phyloP scores from a whole-genome alignment of 2,888 invertebrate species.

The Lasius platythorax region DNA sequence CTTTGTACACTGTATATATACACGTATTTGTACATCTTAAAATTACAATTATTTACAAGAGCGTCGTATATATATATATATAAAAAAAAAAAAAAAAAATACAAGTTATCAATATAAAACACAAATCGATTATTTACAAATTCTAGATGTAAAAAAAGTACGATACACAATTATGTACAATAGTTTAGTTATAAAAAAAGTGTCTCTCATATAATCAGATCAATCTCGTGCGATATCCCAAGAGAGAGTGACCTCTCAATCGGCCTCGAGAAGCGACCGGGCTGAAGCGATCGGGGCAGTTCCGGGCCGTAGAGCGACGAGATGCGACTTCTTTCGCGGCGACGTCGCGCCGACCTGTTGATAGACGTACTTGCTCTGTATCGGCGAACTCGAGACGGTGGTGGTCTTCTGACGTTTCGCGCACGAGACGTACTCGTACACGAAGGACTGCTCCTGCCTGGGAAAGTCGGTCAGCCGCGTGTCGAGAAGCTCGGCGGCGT shows the following conservation, averaged over 20 bases:
- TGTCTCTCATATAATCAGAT: conserved; percentile 13
- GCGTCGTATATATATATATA: conserved; percentile 7
- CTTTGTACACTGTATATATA: conserved; percentile 70
- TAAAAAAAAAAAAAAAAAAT: conserved; percentile 4
- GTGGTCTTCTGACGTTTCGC: conserved; percentile 83
- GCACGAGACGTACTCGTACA: conserved; percentile 80
- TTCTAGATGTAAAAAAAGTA: conserved; percentile 69
- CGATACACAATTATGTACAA: conserved; percentile 76
- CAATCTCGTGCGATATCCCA: not conserved
- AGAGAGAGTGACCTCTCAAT: conserved; percentile 66
- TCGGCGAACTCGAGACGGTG: conserved; percentile 78
- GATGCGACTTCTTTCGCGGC: conserved; percentile 81
- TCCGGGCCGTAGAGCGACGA: conserved; percentile 78
- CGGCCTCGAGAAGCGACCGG: conserved; percentile 82
- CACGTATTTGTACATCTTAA: conserved; percentile 38
- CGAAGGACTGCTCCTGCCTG: conserved; percentile 77
- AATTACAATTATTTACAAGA: conserved; percentile 35
- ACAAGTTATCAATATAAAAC: conserved; percentile 28
- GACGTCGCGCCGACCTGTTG: conserved; percentile 82
- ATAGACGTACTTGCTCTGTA: conserved; percentile 83
- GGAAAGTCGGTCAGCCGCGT: conserved; percentile 86
- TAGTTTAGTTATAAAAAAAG: conserved; percentile 57
- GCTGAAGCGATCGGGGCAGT: conserved; percentile 71
- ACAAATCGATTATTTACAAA: conserved; percentile 75
- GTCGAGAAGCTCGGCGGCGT: conserved; percentile 88